phyloP scores from a whole-genome alignment of 1,140 invertebrate species.

The Caenorhabditis briggsae region DNA sequence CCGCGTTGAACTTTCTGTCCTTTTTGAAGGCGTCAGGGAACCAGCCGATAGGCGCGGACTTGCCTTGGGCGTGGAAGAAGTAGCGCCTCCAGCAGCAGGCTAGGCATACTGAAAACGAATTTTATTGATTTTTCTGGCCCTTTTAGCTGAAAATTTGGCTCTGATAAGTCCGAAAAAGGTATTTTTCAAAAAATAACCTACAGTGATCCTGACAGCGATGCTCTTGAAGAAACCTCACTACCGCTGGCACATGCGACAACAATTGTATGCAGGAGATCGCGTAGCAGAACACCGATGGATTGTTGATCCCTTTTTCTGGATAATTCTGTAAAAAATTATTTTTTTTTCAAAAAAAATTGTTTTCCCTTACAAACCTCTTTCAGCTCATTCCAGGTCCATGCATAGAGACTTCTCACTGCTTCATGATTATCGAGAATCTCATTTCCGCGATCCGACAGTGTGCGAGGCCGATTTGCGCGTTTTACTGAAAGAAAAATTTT shows the following conservation, averaged over 20 bases:
- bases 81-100: constrained; percentile 3
- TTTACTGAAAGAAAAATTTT: constrained; percentile 21
- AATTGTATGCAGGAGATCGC: constrained; percentile 36
- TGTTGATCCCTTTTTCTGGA: constrained; percentile 12
- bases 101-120: not conserved
- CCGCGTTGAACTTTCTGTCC: constrained; percentile 21
- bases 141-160: no score
- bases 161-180: no score
- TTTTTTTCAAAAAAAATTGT: no score
- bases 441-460: constrained; percentile 24
- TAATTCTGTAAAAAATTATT: not conserved
- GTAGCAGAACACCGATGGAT: constrained; percentile 26
- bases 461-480: constrained; percentile 19
- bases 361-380: not conserved
- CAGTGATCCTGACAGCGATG: not conserved
- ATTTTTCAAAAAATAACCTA: not conserved
- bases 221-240: constrained; percentile 23
- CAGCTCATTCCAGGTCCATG: constrained; percentile 22
- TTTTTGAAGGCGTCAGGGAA: constrained; percentile 5
- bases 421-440: constrained; percentile 41
- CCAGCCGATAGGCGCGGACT: not conserved
- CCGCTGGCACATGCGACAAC: constrained; percentile 28
- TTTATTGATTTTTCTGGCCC: not conserved
- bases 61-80: not conserved
- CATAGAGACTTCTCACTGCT: constrained; percentile 26